A percentile compares a stretch with the other conserved stretches of the same genome.
Evolutionary conservation across 2,797 vertebrate genomes (phyloP).

Genomic region (Neoniphon sammara): DNA sequence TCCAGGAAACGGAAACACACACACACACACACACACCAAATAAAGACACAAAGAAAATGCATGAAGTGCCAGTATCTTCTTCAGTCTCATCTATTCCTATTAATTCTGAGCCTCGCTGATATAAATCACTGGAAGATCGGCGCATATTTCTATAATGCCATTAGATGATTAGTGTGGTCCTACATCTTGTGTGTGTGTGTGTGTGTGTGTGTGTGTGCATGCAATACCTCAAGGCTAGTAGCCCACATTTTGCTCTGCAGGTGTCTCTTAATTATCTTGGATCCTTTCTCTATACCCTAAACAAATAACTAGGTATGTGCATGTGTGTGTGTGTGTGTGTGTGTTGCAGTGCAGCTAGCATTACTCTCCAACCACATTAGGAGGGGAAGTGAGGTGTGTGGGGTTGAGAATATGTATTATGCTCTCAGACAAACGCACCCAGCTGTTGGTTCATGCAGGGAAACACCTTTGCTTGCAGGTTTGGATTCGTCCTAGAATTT

Average conservation of each 20-base stretch:
- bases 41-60: slow-evolving; percentile 44
- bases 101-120: slow-evolving; percentile 44
- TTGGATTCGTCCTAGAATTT: background rate
- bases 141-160: slow-evolving; percentile 38
- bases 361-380: slow-evolving; percentile 1
- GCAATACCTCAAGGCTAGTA: slow-evolving; percentile 10
- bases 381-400: background rate
- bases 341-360: background rate
- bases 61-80: slow-evolving; percentile 28
- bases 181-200: slow-evolving; percentile 17
- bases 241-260: slow-evolving; percentile 43
- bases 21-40: slow-evolving; percentile 18
- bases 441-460: background rate
- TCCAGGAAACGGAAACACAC: slow-evolving; percentile 16
- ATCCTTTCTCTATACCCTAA: slow-evolving; percentile 29
- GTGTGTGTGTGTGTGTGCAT: slow-evolving; percentile 11
- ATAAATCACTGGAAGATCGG: slow-evolving; percentile 65
- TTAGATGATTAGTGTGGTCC: slow-evolving; percentile 32
- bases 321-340: background rate
- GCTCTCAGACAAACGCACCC: background rate
- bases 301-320: slow-evolving; percentile 22
- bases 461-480: background rate
- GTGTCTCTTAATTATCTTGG: slow-evolving; percentile 54
- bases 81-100: slow-evolving; percentile 56
- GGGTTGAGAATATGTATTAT: background rate